A percentile compares a stretch with the other conserved stretches of the same genome.
Conservation (phyloP, 92 coral and sea anemone genomes). For the Umimayanthus kanabou region DNA sequence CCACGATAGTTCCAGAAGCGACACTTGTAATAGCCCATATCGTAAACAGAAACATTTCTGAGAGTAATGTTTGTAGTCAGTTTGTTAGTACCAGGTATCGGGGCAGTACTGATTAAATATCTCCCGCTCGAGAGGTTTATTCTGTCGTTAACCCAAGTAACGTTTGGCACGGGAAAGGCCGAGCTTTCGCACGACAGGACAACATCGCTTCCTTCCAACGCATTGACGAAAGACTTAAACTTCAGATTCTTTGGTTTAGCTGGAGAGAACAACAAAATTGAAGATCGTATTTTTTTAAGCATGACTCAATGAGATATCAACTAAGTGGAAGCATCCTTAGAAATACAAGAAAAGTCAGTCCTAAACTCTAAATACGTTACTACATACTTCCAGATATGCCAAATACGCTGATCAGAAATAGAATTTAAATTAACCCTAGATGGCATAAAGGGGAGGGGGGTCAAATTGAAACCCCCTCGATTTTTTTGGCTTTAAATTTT, state of each 20-base stretch:
- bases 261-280: background rate
- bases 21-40: background rate
- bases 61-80: background rate
- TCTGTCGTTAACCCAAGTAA: background rate
- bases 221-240: background rate
- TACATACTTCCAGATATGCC: no score
- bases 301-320: no score
- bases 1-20: background rate
- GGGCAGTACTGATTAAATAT: background rate
- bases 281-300: no score
- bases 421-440: no score
- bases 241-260: background rate
- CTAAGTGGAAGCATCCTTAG: no score
- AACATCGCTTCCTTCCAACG: background rate
- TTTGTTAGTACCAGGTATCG: no score
- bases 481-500: no score
- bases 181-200: background rate
- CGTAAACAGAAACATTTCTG: slow-evolving; percentile 3
- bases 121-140: background rate
- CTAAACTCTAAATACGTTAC: no score
- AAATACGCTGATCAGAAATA: no score
- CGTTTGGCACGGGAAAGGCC: background rate
- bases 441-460: no score
- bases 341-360: no score
- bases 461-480: no score